Conservation (phyloP, 2,113 vertebrate species). For the Nothoprocta pentlandii region DNA sequence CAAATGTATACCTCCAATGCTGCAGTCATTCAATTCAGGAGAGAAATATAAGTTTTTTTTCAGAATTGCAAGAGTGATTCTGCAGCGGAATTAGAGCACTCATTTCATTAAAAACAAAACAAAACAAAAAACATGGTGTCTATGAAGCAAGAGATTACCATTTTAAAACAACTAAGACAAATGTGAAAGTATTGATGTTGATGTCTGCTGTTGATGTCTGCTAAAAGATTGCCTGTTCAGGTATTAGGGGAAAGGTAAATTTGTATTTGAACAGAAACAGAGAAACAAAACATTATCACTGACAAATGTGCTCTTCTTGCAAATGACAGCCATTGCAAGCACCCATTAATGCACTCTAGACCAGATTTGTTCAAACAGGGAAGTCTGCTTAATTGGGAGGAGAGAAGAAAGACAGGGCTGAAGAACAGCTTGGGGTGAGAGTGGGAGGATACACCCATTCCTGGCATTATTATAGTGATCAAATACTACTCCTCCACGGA, state of each 20-base stretch:
- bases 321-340: neutral
- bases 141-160: neutral
- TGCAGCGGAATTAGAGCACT: neutral
- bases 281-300: neutral
- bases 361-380: neutral
- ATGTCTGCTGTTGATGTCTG: neutral
- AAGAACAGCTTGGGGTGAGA: neutral
- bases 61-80: neutral
- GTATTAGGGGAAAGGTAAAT: neutral
- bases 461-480: neutral
- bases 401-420: neutral
- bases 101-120: neutral
- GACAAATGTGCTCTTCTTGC: neutral
- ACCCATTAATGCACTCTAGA: neutral
- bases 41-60: constrained; percentile 10
- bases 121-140: neutral
- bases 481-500: neutral
- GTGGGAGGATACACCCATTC: neutral
- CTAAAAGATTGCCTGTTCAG: neutral
- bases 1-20: neutral
- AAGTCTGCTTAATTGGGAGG: neutral
- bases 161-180: neutral
- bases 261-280: neutral
- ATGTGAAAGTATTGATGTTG: neutral
- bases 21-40: neutral